These are phyloP conservation scores for Nannoperca obscura DNA, from an alignment of 2,797 vertebrate genomes.

Conservation along the genomic window DNA sequence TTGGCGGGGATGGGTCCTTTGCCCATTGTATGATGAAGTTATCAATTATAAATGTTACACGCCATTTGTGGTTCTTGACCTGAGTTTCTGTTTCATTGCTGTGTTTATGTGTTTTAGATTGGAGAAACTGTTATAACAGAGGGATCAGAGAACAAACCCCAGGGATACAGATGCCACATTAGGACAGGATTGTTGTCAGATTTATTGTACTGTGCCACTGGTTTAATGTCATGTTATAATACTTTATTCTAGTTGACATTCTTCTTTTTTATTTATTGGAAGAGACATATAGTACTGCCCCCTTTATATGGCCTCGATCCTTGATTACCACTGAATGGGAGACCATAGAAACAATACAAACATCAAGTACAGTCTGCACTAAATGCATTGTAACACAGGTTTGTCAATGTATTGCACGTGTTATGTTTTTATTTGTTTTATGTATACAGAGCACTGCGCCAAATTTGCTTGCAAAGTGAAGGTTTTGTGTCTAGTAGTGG, in stretches of 20 bases:
- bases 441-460: background rate
- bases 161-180: background rate
- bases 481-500: constrained; percentile 21
- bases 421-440: constrained; percentile 17
- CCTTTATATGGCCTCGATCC: constrained; percentile 12
- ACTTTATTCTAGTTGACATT: background rate
- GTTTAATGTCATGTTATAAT: constrained; percentile 18
- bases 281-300: background rate
- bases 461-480: constrained; percentile 1
- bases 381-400: background rate
- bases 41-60: constrained; percentile 5
- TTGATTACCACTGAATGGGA: constrained; percentile 1
- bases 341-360: background rate
- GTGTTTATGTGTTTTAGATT: background rate
- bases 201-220: constrained; percentile 3
- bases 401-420: background rate
- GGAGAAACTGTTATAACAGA: background rate
- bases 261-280: constrained; percentile 10
- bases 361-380: background rate
- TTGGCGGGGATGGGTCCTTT: background rate
- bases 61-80: background rate
- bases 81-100: background rate
- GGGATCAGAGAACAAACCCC: constrained; percentile 2
- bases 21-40: background rate
- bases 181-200: background rate